Base-by-base conservation (phyloP, 2,888 invertebrate species). In the Meta bourneti region DNA sequence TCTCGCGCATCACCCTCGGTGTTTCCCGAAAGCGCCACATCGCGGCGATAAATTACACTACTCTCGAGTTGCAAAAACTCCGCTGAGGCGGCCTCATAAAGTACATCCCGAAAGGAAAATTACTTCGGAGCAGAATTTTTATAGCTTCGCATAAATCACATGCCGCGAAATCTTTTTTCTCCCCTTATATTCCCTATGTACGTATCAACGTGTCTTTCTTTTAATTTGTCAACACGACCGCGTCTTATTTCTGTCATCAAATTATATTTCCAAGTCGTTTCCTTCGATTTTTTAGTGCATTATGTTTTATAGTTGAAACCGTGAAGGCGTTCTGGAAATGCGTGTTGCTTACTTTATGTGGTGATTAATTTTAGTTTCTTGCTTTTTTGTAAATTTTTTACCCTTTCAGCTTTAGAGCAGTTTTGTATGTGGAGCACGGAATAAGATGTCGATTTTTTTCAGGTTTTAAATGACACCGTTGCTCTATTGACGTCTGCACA, bases 211-310 rank as follows among this genome's bases (percentile, higher is more conserved):
- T 9, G 16, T 83, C 61, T 61, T 54, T 48, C 87, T 91, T 91
- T 87, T 91, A 91, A 91, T 91, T 91, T 91, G 91, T 91, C 91
- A 91, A 91, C 91, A 87, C 77, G 54, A 77, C 61, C 87, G 77
- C 87, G 87, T 87, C 87, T 91, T 91, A 91, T 87, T 91, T 87
- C 83, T 87, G 91, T 87, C 91, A 72, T 83, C 87, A 87, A 87
- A 91, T 87, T 86, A 91, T 91, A 87, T 54, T 75, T 54, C 54
- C 6, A 5, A 61, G 54, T 79, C 75, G 72, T 84, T 69, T 79
- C 34, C 75, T 86, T 72, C 19, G 49, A 71, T 20, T 70, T 79
- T 79, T 80, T 77, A 72, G 34, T 34, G 34, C 70, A 13, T 69
- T 70, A 13, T 49, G n/a, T 79, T 79, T 9, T 79, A 51, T 61